Conservation (phyloP, 92 coral and sea anemone genomes). For the Actinostola sp. region DNA sequence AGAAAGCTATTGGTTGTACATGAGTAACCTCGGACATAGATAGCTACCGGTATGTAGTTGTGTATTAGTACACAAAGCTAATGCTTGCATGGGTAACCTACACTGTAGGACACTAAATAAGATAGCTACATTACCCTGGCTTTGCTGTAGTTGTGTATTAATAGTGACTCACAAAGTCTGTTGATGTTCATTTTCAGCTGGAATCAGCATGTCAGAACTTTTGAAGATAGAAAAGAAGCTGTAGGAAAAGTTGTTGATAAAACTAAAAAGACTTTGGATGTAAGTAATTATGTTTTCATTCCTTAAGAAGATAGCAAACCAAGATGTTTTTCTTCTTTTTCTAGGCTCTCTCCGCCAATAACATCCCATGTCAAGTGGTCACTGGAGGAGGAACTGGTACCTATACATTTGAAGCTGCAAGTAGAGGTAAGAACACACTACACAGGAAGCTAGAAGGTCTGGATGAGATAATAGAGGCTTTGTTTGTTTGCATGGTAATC, state of each 20-base stretch:
- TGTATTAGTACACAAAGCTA: too few species aligned
- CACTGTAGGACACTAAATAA: too few species aligned
- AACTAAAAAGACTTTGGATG: slow-evolving; percentile 35
- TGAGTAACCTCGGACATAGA: too few species aligned
- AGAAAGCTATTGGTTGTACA: too few species aligned
- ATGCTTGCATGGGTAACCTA: too few species aligned
- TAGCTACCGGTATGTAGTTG: too few species aligned
- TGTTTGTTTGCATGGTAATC: too few species aligned
- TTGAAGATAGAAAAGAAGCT: slow-evolving; percentile 52
- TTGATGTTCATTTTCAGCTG: slow-evolving; percentile 24
- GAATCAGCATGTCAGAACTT: slow-evolving; percentile 66
- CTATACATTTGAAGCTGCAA: slow-evolving; percentile 65
- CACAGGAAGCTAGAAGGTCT: too few species aligned
- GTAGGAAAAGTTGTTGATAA: slow-evolving; percentile 58
- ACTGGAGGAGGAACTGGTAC: slow-evolving; percentile 83
- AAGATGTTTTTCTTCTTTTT: neutral
- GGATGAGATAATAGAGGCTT: too few species aligned
- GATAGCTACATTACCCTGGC: too few species aligned
- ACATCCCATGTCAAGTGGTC: slow-evolving; percentile 64
- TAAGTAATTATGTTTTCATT: slow-evolving; percentile 6
- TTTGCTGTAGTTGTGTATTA: too few species aligned
- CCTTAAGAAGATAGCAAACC: neutral
- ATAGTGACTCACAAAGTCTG: neutral
- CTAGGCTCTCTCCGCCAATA: slow-evolving; percentile 63
- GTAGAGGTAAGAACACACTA: slow-evolving; percentile 62